Percentiles rank a stretch among this genome's conserved stretches.
phyloP scores from a whole-genome alignment of 2,888 invertebrate species.

The Dynastes tityus region DNA sequence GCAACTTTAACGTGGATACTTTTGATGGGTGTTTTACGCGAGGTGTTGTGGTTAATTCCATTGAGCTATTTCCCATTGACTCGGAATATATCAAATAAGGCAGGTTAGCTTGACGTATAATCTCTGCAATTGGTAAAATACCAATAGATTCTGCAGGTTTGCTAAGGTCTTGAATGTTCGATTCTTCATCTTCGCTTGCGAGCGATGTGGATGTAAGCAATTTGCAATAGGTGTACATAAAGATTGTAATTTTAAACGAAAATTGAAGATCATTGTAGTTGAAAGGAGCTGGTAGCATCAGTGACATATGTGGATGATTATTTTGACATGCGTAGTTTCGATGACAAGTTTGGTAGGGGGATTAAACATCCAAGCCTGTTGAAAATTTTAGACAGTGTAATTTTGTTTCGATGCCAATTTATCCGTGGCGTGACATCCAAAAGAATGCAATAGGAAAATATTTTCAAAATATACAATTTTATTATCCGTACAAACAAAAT shows the following conservation, averaged over 20 bases:
- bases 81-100: constrained; percentile 30
- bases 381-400: too few relatives aligned
- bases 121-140: constrained; percentile 49
- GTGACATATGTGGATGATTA: neutral
- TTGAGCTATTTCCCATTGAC: constrained; percentile 17
- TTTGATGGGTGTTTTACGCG: neutral
- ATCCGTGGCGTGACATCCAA: too few relatives aligned
- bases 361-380: neutral
- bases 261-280: neutral
- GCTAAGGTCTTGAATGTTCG: constrained; percentile 39
- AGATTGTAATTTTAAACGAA: constrained; percentile 20
- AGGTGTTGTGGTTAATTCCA: constrained; percentile 14
- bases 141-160: constrained; percentile 29
- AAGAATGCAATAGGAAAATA: too few relatives aligned
- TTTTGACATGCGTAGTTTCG: too few relatives aligned
- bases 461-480: too few relatives aligned
- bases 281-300: too few relatives aligned
- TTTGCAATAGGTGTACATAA: neutral
- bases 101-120: constrained; percentile 44
- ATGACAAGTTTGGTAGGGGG: neutral
- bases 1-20: constrained; percentile 38
- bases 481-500: too few relatives aligned
- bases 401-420: too few relatives aligned
- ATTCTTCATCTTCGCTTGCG: constrained; percentile 6
- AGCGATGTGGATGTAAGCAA: neutral